Percentiles rank a stretch among this genome's conserved stretches.
Conservation (phyloP, 2,888 invertebrate genomes). For the Drosophila stalkeri region DNA sequence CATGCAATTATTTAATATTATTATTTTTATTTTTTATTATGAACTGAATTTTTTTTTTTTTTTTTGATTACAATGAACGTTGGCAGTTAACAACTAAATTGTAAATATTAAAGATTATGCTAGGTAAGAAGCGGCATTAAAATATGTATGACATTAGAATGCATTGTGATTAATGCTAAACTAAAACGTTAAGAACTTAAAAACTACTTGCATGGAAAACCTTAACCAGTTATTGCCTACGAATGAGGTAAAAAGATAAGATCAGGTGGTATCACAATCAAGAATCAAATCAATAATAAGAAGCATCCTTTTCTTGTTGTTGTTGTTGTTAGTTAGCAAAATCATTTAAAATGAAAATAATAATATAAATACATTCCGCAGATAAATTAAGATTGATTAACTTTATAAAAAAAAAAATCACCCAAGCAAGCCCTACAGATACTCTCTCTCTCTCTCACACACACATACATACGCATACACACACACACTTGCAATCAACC, state of each 20-base stretch:
- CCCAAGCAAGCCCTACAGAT: slow-evolving; percentile 44
- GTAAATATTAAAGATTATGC: slow-evolving; percentile 12
- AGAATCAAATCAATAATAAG: slow-evolving; percentile 10
- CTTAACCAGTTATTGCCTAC: slow-evolving; percentile 54
- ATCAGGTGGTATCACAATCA: slow-evolving; percentile 12
- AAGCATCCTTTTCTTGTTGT: slow-evolving; percentile 12
- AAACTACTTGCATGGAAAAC: slow-evolving; percentile 25
- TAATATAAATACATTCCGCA: neutral
- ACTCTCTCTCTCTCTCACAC: neutral
- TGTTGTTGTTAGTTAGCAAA: slow-evolving; percentile 48
- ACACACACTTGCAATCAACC: slow-evolving; percentile 17
- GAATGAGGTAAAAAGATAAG: slow-evolving; percentile 8
- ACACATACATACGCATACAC: neutral
- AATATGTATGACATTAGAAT: slow-evolving; percentile 21
- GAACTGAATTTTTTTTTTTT: slow-evolving; percentile 4
- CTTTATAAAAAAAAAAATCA: slow-evolving; percentile 19
- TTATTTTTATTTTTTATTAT: slow-evolving; percentile 9
- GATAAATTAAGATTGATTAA: slow-evolving; percentile 23
- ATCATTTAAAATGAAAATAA: slow-evolving; percentile 16
- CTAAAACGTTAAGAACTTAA: slow-evolving; percentile 28
- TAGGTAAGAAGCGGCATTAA: slow-evolving; percentile 24
- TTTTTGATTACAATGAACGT: slow-evolving; percentile 68
- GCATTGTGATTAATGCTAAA: slow-evolving; percentile 36
- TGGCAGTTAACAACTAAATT: slow-evolving; percentile 44
- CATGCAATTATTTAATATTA: slow-evolving; percentile 56